Conservation (phyloP, 2,113 vertebrate genomes). For the Raphicerus campestris region DNA sequence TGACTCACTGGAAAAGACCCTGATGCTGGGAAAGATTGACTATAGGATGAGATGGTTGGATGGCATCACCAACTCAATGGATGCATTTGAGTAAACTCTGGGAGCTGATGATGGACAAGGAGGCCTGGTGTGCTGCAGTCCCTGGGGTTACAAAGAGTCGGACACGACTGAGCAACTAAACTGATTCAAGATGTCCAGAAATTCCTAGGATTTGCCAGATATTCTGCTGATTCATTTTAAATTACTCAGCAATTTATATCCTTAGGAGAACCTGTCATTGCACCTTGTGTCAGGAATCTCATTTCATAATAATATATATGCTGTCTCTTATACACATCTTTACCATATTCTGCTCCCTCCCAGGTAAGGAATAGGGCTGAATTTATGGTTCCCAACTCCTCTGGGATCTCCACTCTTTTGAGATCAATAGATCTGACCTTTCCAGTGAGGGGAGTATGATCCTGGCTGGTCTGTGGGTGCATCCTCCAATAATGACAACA, state of each 20-base stretch:
- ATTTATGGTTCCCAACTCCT: not conserved
- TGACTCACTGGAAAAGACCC: not conserved
- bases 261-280: not conserved
- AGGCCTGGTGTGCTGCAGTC: not conserved
- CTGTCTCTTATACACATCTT: too few relatives aligned
- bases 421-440: not conserved
- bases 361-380: not conserved
- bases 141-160: not conserved
- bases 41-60: not conserved
- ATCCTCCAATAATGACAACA: fast-evolving
- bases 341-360: too few relatives aligned
- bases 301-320: not conserved
- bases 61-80: not conserved
- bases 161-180: fast-evolving
- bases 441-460: not conserved
- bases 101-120: not conserved
- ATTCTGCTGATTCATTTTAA: slow-evolving; percentile 19
- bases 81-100: fast-evolving
- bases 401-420: not conserved
- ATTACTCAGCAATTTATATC: not conserved
- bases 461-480: fast-evolving
- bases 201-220: not conserved
- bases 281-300: not conserved
- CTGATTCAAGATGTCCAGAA: not conserved
- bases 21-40: not conserved